phyloP scores from a whole-genome alignment of 2,888 invertebrate species.

The Lithophane leautieri region DNA sequence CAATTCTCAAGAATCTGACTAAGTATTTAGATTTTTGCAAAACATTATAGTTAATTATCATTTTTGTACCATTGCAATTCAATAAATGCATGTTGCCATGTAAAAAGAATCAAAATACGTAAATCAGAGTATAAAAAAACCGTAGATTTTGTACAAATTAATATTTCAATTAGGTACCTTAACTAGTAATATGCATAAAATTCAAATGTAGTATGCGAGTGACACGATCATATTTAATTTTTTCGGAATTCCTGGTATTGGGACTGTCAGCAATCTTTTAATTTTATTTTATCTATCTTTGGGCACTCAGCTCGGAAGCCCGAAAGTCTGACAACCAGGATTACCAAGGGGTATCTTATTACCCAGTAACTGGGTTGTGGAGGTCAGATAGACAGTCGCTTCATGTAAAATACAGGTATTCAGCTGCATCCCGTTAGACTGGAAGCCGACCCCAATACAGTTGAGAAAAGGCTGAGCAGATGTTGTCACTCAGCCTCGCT shows the following conservation, averaged over 20 bases:
- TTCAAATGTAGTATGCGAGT: conserved; percentile 45
- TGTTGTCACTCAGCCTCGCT: background rate
- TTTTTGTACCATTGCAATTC: background rate
- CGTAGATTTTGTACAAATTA: conserved; percentile 62
- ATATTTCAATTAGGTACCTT: conserved; percentile 55
- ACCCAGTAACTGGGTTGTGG: no score
- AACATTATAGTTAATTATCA: background rate
- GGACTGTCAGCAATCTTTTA: background rate
- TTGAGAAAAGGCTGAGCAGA: no score
- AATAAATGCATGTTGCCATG: conserved; percentile 63
- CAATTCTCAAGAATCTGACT: background rate
- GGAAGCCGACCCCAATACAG: no score
- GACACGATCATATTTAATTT: background rate
- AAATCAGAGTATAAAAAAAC: conserved; percentile 47
- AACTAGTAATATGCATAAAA: conserved; percentile 64
- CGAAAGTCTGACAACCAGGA: no score
- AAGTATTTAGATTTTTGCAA: background rate
- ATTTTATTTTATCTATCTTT: background rate
- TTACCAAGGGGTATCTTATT: no score
- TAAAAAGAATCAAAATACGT: conserved; percentile 41
- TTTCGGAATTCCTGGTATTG: background rate
- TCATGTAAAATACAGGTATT: no score
- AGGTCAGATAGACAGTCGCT: no score
- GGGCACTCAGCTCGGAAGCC: background rate
- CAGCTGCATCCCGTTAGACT: no score